These are phyloP conservation scores for Aphelocoma coerulescens DNA, from an alignment of 2,113 vertebrate genomes.

Conservation along the genomic window DNA sequence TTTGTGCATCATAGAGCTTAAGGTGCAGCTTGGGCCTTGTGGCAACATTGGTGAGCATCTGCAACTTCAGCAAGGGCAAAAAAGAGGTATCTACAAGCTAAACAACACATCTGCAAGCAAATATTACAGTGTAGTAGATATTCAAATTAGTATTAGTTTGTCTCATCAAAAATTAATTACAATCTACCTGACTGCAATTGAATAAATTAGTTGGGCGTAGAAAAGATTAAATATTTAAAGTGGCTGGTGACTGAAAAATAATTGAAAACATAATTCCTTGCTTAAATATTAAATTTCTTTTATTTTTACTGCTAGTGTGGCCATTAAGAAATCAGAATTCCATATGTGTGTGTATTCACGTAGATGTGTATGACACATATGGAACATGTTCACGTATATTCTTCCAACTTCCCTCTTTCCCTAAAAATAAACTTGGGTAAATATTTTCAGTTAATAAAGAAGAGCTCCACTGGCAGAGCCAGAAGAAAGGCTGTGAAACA, in stretches of 20 bases:
- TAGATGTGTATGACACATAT: not conserved
- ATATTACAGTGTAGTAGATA: not conserved
- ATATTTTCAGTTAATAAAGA: not conserved
- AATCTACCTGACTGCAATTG: not conserved
- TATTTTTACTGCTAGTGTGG: not conserved
- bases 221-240: constrained; percentile 10
- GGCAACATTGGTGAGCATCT: not conserved
- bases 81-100: not conserved
- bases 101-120: not conserved
- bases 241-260: not conserved
- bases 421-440: not conserved
- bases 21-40: not conserved
- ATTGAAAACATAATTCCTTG: not conserved
- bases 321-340: not conserved
- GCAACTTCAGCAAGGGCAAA: not conserved
- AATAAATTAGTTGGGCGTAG: not conserved
- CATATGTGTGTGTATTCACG: accelerated
- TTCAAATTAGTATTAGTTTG: not conserved
- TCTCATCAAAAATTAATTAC: constrained; percentile 23
- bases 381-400: not conserved
- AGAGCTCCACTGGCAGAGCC: not conserved
- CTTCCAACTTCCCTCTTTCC: not conserved
- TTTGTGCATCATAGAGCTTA: not conserved
- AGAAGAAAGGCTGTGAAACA: not conserved
- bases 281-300: not conserved